Conservation (phyloP, 2,797 vertebrate species). For the Coendou prehensilis region DNA sequence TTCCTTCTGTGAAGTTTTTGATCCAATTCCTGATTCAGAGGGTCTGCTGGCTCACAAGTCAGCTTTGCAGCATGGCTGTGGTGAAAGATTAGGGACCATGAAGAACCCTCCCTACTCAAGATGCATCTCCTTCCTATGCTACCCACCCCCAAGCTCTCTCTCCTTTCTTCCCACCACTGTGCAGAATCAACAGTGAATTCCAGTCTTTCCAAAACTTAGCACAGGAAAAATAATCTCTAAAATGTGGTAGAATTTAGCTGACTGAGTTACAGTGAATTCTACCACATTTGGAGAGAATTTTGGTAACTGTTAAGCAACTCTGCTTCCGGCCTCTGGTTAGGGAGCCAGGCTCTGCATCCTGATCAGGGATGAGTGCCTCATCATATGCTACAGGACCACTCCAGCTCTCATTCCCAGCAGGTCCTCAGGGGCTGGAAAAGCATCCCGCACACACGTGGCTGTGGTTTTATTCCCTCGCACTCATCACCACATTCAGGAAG, state of each 20-base stretch:
- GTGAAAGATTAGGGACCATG: background rate
- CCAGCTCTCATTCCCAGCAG: background rate
- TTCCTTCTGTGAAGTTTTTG: background rate
- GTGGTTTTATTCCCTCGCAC: slow-evolving; percentile 52
- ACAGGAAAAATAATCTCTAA: too few relatives aligned
- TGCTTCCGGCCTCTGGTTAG: background rate
- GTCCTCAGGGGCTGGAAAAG: background rate
- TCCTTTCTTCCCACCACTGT: background rate
- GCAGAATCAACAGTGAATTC: background rate
- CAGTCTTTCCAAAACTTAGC: background rate
- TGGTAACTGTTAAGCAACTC: background rate
- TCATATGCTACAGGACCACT: background rate
- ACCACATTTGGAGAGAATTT: background rate
- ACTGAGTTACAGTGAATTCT: background rate
- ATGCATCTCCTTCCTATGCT: background rate
- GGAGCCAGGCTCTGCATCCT: background rate
- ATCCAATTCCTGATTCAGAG: background rate
- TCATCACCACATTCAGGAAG: slow-evolving; percentile 41
- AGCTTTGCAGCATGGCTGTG: background rate
- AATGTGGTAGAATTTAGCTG: background rate
- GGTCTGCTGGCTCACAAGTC: background rate
- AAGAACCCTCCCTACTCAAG: background rate
- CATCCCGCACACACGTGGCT: background rate
- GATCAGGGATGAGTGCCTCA: background rate
- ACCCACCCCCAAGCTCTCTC: background rate